Evolutionary conservation across 2,888 invertebrate species (phyloP).

Genomic region (Eledone cirrhosa): DNA sequence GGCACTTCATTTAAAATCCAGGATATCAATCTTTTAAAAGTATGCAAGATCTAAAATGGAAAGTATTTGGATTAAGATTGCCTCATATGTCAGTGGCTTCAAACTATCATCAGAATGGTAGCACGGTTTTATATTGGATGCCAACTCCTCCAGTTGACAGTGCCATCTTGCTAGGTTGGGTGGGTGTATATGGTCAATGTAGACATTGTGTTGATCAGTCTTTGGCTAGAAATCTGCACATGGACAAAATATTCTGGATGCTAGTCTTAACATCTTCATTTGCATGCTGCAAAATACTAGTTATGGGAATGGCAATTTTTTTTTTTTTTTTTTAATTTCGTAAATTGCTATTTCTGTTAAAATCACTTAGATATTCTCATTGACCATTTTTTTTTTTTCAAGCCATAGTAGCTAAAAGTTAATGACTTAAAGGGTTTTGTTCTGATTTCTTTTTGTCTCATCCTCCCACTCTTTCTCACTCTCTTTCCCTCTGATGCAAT

Average conservation of each 20-base stretch:
- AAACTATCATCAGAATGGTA: conserved; percentile 8
- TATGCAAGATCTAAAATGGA: neutral
- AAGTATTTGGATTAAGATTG: conserved; percentile 1
- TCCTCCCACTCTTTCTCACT: neutral
- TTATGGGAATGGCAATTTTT: conserved; percentile 18
- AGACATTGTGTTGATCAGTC: conserved; percentile 8
- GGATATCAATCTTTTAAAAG: too few species aligned
- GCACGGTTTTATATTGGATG: too few species aligned
- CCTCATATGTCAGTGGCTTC: conserved; percentile 20
- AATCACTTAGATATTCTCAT: too few species aligned
- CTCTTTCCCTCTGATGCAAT: neutral
- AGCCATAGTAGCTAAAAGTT: too few species aligned
- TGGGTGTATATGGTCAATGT: too few species aligned
- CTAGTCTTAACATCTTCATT: conserved; percentile 28
- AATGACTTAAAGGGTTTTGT: neutral
- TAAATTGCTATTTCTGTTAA: too few species aligned
- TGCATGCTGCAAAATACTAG: neutral
- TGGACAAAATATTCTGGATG: conserved; percentile 20
- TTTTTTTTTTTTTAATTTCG: neutral
- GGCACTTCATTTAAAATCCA: too few species aligned
- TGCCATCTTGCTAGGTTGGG: too few species aligned
- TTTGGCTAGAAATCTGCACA: conserved; percentile 25
- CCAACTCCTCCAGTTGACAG: too few species aligned
- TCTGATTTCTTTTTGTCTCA: neutral
- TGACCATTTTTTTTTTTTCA: too few species aligned